These are phyloP conservation scores for Dolichopus griseipennis DNA, from an alignment of 2,888 invertebrate genomes.

Conservation along the genomic window DNA sequence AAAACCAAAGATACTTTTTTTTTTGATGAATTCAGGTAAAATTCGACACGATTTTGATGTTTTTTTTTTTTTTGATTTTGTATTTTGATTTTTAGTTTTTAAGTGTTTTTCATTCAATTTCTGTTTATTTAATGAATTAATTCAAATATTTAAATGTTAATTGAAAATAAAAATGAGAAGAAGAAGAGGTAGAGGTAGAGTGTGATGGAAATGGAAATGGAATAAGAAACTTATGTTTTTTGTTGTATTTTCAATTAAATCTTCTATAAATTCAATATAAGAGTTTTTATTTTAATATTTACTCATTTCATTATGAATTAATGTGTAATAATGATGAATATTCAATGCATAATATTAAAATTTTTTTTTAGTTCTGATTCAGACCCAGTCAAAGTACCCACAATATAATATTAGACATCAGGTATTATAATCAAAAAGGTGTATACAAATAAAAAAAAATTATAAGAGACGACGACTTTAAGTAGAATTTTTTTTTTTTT, in stretches of 20 bases:
- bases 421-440: too few species aligned
- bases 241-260: not conserved
- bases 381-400: too few species aligned
- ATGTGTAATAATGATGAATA: constrained; percentile 2
- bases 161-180: not conserved
- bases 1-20: not conserved
- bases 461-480: not conserved
- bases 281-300: not conserved
- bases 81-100: not conserved
- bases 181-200: too few species aligned
- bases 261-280: not conserved
- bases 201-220: too few species aligned
- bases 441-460: too few species aligned
- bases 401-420: too few species aligned
- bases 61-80: not conserved
- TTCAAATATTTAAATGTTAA: not conserved
- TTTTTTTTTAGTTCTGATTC: too few species aligned
- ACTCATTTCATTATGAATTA: constrained; percentile 3
- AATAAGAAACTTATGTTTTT: not conserved
- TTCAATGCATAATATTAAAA: not conserved
- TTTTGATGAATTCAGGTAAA: not conserved
- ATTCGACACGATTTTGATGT: not conserved
- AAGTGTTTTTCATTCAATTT: constrained; percentile 3
- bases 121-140: constrained; percentile 3
- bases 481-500: not conserved